phyloP scores from a whole-genome alignment of 2,888 invertebrate genomes.

The Enchytraeus crypticus region DNA sequence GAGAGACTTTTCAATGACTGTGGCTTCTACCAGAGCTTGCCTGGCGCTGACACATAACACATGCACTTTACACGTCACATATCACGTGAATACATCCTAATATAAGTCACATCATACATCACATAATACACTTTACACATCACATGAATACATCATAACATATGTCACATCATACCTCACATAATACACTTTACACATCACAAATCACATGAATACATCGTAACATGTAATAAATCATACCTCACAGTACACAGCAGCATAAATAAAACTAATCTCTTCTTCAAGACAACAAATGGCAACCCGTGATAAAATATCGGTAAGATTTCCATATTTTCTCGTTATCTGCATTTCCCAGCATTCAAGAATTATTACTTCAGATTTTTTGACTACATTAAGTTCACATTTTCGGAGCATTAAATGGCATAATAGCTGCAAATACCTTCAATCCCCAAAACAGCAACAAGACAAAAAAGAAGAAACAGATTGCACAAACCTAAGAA shows the following conservation, averaged over 20 bases:
- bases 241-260: no score
- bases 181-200: neutral
- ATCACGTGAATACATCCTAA: neutral
- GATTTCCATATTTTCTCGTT: no score
- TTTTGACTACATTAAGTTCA: no score
- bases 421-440: neutral
- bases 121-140: neutral
- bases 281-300: no score
- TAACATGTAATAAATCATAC: no score
- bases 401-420: no score
- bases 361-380: no score
- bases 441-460: neutral
- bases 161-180: no score
- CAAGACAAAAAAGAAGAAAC: neutral
- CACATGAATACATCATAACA: neutral
- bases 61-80: neutral
- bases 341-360: no score
- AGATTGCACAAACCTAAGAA: constrained; percentile 46
- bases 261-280: no score
- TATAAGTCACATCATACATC: no score
- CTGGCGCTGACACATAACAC: constrained; percentile 31
- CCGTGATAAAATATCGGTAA: no score
- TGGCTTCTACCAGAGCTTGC: constrained; percentile 47
- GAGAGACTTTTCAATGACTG: constrained; percentile 50
- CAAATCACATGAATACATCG: neutral